A percentile compares a stretch with the other conserved stretches of the same genome.
Conservation (phyloP, 2,113 vertebrate genomes). For the Tringa solitaria region DNA sequence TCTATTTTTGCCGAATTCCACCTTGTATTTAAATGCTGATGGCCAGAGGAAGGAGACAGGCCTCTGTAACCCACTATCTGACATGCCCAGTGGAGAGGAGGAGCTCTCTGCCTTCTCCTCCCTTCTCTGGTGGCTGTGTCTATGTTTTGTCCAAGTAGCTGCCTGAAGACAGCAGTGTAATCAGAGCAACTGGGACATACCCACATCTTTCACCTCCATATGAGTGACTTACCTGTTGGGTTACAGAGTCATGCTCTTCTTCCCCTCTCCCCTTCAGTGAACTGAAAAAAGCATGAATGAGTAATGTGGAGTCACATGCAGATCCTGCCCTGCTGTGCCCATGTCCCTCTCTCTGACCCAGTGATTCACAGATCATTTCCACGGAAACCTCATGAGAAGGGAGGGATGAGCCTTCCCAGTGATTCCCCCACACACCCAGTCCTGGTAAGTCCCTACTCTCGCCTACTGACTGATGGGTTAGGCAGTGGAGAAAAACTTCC, state of each 20-base stretch:
- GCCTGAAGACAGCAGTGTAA: not conserved
- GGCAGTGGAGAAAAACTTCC: not conserved
- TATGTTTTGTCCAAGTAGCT: not conserved
- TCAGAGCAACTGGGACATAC: not conserved
- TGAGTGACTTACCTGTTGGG: not conserved
- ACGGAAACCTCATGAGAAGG: not conserved
- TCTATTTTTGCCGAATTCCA: not conserved
- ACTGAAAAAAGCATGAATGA: not conserved
- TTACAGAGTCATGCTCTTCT: not conserved
- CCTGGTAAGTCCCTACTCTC: not conserved
- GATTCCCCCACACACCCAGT: not conserved
- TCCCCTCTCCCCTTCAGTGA: not conserved
- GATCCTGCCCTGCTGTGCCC: not conserved
- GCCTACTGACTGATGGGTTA: not conserved
- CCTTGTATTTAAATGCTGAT: not conserved
- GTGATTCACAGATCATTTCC: not conserved
- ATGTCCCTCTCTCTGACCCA: not conserved
- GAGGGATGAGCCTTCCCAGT: not conserved
- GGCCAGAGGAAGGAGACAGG: not conserved
- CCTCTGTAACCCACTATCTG: not conserved
- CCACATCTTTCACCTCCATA: not conserved
- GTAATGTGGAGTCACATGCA: accelerated
- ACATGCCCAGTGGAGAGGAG: not conserved
- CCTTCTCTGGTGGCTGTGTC: not conserved
- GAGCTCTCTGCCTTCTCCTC: not conserved